Evolutionary conservation across 2,797 vertebrate genomes (phyloP).

Genomic region (Thamnophis elegans): DNA sequence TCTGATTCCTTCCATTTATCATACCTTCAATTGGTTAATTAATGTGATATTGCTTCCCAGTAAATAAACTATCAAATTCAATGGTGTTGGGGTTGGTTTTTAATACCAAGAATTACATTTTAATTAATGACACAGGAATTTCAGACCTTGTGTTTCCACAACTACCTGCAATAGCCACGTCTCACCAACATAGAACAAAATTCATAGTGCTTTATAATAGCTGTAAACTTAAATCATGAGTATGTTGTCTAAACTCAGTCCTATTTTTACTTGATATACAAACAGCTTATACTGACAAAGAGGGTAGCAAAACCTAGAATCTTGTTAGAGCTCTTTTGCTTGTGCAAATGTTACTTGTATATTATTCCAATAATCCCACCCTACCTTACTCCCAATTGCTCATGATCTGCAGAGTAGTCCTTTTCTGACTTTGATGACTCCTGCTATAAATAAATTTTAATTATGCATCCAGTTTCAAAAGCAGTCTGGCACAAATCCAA

Average conservation of each 20-base stretch:
- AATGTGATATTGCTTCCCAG: not conserved
- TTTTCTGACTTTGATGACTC: not conserved
- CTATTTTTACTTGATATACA: not conserved
- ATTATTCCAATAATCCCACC: not conserved
- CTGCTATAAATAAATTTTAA: not conserved
- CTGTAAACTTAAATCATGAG: not conserved
- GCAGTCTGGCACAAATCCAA: not conserved
- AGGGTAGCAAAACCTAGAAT: not conserved
- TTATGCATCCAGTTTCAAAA: not conserved
- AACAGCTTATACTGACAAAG: not conserved
- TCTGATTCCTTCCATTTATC: not conserved
- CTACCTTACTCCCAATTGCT: not conserved
- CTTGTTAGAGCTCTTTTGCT: not conserved
- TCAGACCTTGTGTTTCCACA: not conserved
- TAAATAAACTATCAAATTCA: not conserved
- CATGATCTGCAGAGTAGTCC: not conserved
- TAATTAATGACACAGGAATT: not conserved
- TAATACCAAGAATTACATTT: not conserved
- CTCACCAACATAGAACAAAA: not conserved
- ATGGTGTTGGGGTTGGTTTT: not conserved
- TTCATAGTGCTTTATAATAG: not conserved
- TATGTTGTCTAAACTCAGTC: not conserved
- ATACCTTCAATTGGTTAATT: not conserved
- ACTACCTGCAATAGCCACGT: not conserved
- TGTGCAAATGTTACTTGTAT: not conserved